Evolutionary conservation across 1,140 invertebrate genomes (phyloP), one percentile per base, ranked within the genome.

Genomic region (Drosophila bipectinata): DNA sequence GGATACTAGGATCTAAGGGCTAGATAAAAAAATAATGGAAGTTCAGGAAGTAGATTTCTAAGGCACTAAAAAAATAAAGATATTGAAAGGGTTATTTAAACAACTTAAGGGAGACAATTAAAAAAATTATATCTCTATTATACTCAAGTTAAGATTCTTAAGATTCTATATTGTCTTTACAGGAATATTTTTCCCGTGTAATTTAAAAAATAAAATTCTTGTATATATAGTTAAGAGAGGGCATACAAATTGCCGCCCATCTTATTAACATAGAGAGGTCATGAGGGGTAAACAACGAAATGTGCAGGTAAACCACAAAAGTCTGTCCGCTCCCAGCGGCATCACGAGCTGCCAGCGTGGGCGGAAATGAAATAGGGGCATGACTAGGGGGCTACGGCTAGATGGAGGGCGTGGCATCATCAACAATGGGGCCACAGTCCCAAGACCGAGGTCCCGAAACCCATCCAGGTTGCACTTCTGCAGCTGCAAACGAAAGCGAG

Each of bases 401-500:
- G 26, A 28, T 28, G 26, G 26, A 28, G 26, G 41, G 47, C 24
- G 10, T 30, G 24, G 28, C 14, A 75, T 75, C 71, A 83, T 83
- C 80, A 84, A 60, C 64, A 80, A 76, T 34, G 62, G 48, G 60
- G 41, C 41, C 9, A 53, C 64, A 52, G 24, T 55, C 32, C 39
- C 14, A 7, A 14, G 21, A 34, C 28, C 47, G 12, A 51, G 24
- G 24, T 8, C 15, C 34, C 12, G 37, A 7, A 9, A n/a, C 9
- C 30, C 26, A 41, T 24, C 48, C 61, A 47, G 59, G 58, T 37
- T 51, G 73, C 48, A 48, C 32, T 48, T 26, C 52, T 82, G 52
- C 74, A 87, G 59, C 69, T 87, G 82, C 74, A 87, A 69, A 71
- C 77, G 82, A 85, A 85, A 85, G 81, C 82, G 74, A 82, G 82